Evolutionary conservation across 2,797 vertebrate genomes (phyloP), one percentile per base, ranked within the genome.

Genomic region (Phylloscopus collybita): DNA sequence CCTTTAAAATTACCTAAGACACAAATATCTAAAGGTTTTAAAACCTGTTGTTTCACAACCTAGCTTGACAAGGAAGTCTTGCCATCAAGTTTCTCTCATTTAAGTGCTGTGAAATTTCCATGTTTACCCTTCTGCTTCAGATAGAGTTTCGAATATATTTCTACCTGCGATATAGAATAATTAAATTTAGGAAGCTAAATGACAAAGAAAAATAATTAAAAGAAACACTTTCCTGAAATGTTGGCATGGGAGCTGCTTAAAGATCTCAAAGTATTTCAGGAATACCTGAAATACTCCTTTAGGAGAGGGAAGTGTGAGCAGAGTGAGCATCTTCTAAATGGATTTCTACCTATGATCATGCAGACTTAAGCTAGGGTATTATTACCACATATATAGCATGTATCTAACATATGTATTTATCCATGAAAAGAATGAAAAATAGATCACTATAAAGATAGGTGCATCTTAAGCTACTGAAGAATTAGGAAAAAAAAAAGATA

Each of bases 351-450:
- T 84, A 71, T 25, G 49, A 56, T n/a, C 74, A 67, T 44, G 36
- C 74, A 87, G 74, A 82, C 22, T 86, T 90, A 82, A 88, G 32
- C 76, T 73, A 61, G 25, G 57, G 13, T 69, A 87, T 82, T 76
- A 89, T 32, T 59, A 51, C 7, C 6, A 26, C 25, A 18, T 61
- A 94, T 47, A 71, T 71, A 94, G 74, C n/a, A 44, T 0, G 1
- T 79, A 75, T 44, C 45, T 89, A 96, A 81, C 4, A 13, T 60
- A 94, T 17, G 34, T 53, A 85, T 76, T 80, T 92, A 91, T 11
- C 20, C 74, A 67, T 20, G 2, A 75, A 88, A 92, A 84, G 18
- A 95, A 80, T n/a, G 80, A 66, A 92, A 94, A 93, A 82, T 20
- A 96, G 45, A 47, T 74, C 73, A 50, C 57, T 71, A 60, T 50